A percentile compares a stretch with the other conserved stretches of the same genome.
Evolutionary conservation across 2,797 vertebrate genomes (phyloP).

Genomic region (Pygocentrus nattereri): DNA sequence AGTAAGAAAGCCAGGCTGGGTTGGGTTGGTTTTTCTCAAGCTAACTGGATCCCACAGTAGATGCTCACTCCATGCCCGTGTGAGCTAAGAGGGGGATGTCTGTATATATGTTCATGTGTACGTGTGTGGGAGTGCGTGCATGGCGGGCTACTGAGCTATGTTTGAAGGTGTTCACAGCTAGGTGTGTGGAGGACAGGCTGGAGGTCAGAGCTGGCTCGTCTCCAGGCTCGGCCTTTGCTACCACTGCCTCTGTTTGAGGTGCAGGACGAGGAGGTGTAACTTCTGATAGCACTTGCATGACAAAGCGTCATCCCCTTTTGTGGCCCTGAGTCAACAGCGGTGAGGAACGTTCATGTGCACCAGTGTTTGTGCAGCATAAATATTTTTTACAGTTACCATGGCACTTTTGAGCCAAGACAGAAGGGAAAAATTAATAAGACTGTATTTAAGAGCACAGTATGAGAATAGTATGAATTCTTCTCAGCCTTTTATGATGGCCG

Average conservation of each 20-base stretch:
- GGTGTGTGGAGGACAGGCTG: slow-evolving; percentile 73
- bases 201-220: slow-evolving; percentile 79
- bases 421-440: slow-evolving; percentile 69
- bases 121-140: slow-evolving; percentile 56
- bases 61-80: slow-evolving; percentile 43
- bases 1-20: slow-evolving; percentile 32
- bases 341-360: slow-evolving; percentile 68
- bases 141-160: slow-evolving; percentile 55
- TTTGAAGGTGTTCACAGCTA: slow-evolving; percentile 76
- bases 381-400: slow-evolving; percentile 88
- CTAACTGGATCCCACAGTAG: slow-evolving; percentile 19
- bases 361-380: slow-evolving; percentile 80
- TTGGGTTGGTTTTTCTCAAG: slow-evolving; percentile 17
- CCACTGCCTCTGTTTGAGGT: slow-evolving; percentile 80
- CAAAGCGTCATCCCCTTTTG: slow-evolving; percentile 81
- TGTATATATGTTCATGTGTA: slow-evolving; percentile 5
- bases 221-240: slow-evolving; percentile 74
- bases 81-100: slow-evolving; percentile 26
- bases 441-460: slow-evolving; percentile 3
- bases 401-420: slow-evolving; percentile 71
- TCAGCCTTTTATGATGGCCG: slow-evolving; percentile 27
- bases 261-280: slow-evolving; percentile 75
- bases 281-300: slow-evolving; percentile 76
- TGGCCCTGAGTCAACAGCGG: slow-evolving; percentile 72
- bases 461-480: slow-evolving; percentile 58